A percentile compares a stretch with the other conserved stretches of the same genome.
These are phyloP conservation scores for Seladonia tumulorum DNA, from an alignment of 2,888 invertebrate species.

Conservation along the genomic window DNA sequence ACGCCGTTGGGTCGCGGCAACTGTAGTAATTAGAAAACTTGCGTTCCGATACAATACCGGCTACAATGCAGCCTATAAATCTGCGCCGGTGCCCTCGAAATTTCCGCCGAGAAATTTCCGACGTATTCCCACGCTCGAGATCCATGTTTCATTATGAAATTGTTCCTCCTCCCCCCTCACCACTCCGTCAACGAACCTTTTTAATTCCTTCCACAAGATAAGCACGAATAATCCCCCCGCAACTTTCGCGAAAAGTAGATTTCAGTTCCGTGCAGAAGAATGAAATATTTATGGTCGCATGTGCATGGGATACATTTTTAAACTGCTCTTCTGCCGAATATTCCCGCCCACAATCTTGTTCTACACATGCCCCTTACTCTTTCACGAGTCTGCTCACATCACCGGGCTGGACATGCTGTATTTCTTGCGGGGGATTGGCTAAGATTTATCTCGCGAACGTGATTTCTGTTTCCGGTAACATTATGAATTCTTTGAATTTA, in stretches of 20 bases:
- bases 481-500: neutral
- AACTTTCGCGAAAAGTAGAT: neutral
- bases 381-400: neutral
- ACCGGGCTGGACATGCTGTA: neutral
- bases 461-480: neutral
- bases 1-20: neutral
- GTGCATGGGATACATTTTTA: neutral
- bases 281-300: neutral
- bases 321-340: neutral
- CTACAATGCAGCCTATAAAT: constrained; percentile 47
- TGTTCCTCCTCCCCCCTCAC: too few species aligned
- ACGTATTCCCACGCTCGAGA: neutral
- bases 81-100: constrained; percentile 7
- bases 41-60: constrained; percentile 21
- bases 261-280: neutral
- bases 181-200: neutral
- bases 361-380: neutral
- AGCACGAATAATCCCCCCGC: neutral
- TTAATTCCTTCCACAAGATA: neutral
- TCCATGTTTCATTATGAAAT: neutral
- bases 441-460: neutral
- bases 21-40: constrained; percentile 59
- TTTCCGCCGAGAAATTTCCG: neutral
- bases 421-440: neutral
- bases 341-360: neutral